A percentile compares a stretch with the other conserved stretches of the same genome.
Conservation (phyloP, 2,888 invertebrate genomes). For the Petrophora chlorosata region DNA sequence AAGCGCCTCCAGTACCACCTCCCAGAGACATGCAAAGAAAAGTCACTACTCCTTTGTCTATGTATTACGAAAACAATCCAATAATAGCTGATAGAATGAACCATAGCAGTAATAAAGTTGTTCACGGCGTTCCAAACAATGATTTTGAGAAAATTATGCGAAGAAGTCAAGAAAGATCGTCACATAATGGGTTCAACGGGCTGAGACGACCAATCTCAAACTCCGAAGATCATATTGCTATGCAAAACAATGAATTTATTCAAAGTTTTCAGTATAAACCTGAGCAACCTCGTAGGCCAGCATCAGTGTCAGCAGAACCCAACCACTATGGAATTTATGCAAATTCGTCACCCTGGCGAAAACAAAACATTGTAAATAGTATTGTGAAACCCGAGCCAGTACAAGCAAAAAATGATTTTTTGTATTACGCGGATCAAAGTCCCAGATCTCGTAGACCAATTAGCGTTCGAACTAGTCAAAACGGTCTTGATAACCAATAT, state of each 20-base stretch:
- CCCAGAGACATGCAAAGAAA: constrained; percentile 89
- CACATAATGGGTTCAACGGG: constrained; percentile 71
- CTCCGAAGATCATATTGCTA: constrained; percentile 80
- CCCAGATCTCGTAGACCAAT: constrained; percentile 90
- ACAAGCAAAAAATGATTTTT: constrained; percentile 78
- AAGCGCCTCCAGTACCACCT: constrained; percentile 89
- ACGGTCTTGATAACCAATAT: constrained; percentile 72
- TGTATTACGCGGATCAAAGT: constrained; percentile 88
- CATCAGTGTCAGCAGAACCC: constrained; percentile 79
- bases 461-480: constrained; percentile 83
- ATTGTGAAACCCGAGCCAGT: constrained; percentile 70
- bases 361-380: constrained; percentile 54
- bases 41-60: constrained; percentile 78
- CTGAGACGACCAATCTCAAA: constrained; percentile 76
- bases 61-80: constrained; percentile 76
- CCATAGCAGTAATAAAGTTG: constrained; percentile 51
- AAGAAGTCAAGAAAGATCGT: constrained; percentile 73
- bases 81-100: constrained; percentile 59
- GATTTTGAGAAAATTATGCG: constrained; percentile 79
- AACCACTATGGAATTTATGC: constrained; percentile 72
- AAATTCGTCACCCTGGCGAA: constrained; percentile 74
- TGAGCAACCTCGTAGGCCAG: constrained; percentile 75
- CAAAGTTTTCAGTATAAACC: constrained; percentile 58
- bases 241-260: constrained; percentile 75
- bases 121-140: constrained; percentile 74